Conservation (phyloP, 2,113 vertebrate species). For the Pelusios castaneus region DNA sequence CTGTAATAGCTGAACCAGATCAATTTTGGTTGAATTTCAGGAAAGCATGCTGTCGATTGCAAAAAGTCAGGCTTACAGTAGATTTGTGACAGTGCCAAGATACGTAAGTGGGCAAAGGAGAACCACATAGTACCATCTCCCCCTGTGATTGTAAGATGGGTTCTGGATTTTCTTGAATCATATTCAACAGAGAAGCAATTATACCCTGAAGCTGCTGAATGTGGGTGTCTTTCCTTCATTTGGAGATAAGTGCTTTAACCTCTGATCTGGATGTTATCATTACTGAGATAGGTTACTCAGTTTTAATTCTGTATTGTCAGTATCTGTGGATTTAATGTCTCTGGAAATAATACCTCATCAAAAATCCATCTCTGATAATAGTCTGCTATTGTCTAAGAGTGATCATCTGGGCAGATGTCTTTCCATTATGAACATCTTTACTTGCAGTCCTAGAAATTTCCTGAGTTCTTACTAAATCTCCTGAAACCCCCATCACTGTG, state of each 20-base stretch:
- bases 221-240: background rate
- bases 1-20: background rate
- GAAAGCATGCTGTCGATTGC: background rate
- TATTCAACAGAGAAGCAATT: background rate
- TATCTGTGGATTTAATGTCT: background rate
- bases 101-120: background rate
- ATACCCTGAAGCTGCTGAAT: background rate
- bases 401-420: background rate
- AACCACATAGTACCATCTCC: background rate
- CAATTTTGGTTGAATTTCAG: background rate
- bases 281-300: background rate
- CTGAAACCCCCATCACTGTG: background rate
- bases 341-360: background rate
- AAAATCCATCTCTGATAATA: background rate
- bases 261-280: background rate
- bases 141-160: accelerated
- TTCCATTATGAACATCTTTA: background rate
- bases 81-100: background rate
- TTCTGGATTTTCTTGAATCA: background rate
- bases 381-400: background rate
- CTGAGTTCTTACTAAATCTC: background rate
- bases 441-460: background rate
- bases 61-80: background rate
- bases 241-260: background rate
- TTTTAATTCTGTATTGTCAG: background rate